Percentiles rank a stretch among this genome's conserved stretches.
These are phyloP conservation scores for Teleogryllus oceanicus DNA, from an alignment of 2,888 invertebrate species.

Conservation along the genomic window DNA sequence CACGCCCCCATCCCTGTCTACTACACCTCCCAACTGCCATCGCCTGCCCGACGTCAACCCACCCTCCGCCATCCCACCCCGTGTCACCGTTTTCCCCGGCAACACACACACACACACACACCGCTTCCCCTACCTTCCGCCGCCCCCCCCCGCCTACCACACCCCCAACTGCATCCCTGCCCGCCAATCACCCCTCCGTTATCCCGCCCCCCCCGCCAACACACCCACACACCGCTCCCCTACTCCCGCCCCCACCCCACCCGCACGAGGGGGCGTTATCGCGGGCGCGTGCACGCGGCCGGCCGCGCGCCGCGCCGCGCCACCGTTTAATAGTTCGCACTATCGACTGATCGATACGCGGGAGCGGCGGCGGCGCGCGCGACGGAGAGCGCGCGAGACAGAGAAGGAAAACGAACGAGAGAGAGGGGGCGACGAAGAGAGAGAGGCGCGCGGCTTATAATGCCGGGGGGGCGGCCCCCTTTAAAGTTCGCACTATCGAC, in stretches of 20 bases:
- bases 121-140: no score
- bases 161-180: no score
- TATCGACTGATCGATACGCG: not conserved
- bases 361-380: not conserved
- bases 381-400: not conserved
- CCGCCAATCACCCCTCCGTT: no score
- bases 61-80: no score
- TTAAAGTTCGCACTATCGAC: no score
- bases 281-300: not conserved
- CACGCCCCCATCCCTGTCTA: no score
- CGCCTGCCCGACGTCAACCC: no score
- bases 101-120: no score
- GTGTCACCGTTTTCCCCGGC: no score
- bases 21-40: no score
- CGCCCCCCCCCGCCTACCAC: no score
- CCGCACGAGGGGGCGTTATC: not conserved
- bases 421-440: not conserved
- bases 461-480: not conserved
- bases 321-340: slow-evolving; percentile 18
- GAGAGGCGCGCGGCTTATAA: not conserved
- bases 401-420: not conserved
- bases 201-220: no score
- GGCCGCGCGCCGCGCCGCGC: not conserved
- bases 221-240: not conserved
- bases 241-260: not conserved